phyloP scores from a whole-genome alignment of 2,888 invertebrate species.

The Cephus nigrinus region DNA sequence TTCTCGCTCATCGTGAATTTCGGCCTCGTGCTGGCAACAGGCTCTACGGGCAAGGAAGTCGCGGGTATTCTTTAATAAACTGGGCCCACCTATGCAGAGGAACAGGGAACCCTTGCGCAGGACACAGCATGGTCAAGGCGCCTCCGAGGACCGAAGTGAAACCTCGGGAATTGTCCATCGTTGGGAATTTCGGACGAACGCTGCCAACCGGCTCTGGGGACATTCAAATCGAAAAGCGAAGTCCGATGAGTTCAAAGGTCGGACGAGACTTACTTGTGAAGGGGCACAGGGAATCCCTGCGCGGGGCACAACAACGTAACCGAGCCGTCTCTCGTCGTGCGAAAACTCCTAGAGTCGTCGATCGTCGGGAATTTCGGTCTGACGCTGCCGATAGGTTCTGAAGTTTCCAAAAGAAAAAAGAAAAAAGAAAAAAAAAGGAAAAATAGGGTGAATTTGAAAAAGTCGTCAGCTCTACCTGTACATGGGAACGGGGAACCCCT shows the following conservation, averaged over 20 bases:
- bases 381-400: constrained; percentile 73
- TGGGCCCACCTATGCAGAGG: constrained; percentile 75
- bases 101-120: constrained; percentile 71
- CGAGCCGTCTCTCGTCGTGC: constrained; percentile 53
- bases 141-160: constrained; percentile 49
- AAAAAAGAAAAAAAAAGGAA: background rate
- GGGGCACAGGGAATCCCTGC: constrained; percentile 75
- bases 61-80: constrained; percentile 21
- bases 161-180: constrained; percentile 62
- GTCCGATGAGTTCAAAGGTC: background rate
- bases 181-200: constrained; percentile 74
- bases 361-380: constrained; percentile 70
- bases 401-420: constrained; percentile 13
- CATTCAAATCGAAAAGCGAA: constrained; percentile 19
- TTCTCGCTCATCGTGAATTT: constrained; percentile 67
- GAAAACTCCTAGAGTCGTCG: constrained; percentile 57
- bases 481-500: constrained; percentile 77
- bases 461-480: constrained; percentile 70
- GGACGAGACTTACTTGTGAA: constrained; percentile 7
- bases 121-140: constrained; percentile 69
- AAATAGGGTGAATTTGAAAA: background rate
- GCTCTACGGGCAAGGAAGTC: constrained; percentile 47
- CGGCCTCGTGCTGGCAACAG: constrained; percentile 66
- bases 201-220: constrained; percentile 80
- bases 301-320: constrained; percentile 78